These are phyloP conservation scores for Trissolcus basalis DNA, from an alignment of 1,140 invertebrate species.

Conservation along the genomic window DNA sequence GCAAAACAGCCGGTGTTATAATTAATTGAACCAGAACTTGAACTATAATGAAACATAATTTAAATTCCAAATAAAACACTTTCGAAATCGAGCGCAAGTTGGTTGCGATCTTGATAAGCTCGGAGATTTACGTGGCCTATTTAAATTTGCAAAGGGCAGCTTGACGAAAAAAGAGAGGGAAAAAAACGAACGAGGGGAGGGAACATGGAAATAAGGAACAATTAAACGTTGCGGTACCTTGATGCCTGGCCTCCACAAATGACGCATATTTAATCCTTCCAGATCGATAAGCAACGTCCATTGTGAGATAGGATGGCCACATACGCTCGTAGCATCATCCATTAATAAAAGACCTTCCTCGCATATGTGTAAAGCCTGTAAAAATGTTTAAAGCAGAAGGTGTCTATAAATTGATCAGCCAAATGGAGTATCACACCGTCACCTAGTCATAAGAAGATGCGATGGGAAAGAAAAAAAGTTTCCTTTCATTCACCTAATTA, in stretches of 20 bases:
- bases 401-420: conserved; percentile 23
- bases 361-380: conserved; percentile 88
- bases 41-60: background rate
- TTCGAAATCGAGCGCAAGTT: background rate
- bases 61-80: too few relatives aligned
- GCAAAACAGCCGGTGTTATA: conserved; percentile 29
- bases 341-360: conserved; percentile 89
- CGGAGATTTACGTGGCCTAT: conserved; percentile 9
- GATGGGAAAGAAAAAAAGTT: too few relatives aligned
- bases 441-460: too few relatives aligned
- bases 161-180: too few relatives aligned
- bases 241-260: conserved; percentile 95
- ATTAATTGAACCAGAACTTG: conserved; percentile 8
- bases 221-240: conserved; percentile 73
- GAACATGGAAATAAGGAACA: background rate
- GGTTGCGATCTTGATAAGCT: background rate
- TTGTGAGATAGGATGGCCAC: conserved; percentile 87
- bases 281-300: conserved; percentile 95
- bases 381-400: conserved; percentile 38
- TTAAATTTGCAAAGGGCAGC: conserved; percentile 34
- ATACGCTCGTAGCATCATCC: conserved; percentile 86
- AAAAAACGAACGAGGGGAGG: too few relatives aligned
- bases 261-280: conserved; percentile 96
- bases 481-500: too few relatives aligned
- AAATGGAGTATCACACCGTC: conserved; percentile 10